Conservation (phyloP, 2,113 vertebrate genomes). For the Myrmecobius fasciatus region DNA sequence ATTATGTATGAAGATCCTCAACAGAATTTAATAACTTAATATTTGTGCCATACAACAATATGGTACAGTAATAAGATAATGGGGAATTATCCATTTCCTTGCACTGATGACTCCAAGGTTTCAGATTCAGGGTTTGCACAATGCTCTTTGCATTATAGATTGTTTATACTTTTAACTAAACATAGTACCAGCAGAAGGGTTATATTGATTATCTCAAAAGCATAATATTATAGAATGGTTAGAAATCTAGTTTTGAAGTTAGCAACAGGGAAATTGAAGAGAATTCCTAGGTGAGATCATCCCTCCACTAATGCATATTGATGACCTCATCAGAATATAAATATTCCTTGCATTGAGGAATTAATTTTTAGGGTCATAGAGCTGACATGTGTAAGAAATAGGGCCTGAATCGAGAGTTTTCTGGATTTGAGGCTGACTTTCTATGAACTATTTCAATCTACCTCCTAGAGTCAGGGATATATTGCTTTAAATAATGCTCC, state of each 20-base stretch:
- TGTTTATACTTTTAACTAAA: background rate
- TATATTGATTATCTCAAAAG: background rate
- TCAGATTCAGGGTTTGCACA: background rate
- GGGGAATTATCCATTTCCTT: background rate
- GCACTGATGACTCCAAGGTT: background rate
- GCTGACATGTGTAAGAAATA: background rate
- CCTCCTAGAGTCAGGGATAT: background rate
- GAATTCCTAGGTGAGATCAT: background rate
- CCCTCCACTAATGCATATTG: background rate
- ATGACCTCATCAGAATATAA: background rate
- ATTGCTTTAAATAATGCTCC: background rate
- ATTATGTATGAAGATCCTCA: background rate
- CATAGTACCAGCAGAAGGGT: background rate
- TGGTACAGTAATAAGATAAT: background rate
- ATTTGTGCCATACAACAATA: background rate
- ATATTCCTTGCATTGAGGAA: background rate
- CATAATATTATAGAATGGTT: background rate
- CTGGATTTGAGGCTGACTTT: background rate
- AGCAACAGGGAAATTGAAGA: background rate
- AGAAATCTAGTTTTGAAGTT: background rate
- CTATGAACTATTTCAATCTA: background rate
- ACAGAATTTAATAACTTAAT: background rate
- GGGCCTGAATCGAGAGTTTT: background rate
- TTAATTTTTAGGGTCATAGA: background rate
- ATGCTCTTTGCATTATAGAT: background rate